Conservation (phyloP, 2,888 invertebrate genomes). For the Tiphia femorata region DNA sequence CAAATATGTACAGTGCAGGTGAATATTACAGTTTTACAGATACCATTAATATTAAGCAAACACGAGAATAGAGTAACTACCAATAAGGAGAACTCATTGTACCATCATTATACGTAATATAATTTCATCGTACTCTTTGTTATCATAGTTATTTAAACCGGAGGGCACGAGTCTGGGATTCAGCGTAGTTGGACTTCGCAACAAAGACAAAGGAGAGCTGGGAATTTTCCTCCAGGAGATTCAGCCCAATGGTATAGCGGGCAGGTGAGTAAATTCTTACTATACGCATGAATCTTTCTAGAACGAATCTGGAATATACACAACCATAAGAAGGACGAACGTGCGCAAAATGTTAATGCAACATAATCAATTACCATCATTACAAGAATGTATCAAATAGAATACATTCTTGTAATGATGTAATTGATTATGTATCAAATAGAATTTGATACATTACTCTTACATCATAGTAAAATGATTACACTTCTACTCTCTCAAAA, state of each 20-base stretch:
- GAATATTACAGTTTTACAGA: constrained; percentile 14
- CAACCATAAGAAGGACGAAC: too few relatives aligned
- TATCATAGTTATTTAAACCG: constrained; percentile 73
- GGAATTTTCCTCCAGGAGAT: constrained; percentile 79
- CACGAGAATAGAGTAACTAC: background rate
- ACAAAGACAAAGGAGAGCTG: constrained; percentile 75
- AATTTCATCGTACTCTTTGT: constrained; percentile 9
- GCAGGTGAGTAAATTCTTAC: constrained; percentile 75
- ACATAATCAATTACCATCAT: too few relatives aligned
- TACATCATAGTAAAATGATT: too few relatives aligned
- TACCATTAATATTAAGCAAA: background rate
- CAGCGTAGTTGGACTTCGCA: constrained; percentile 76
- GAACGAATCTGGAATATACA: too few relatives aligned
- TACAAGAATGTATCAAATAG: too few relatives aligned
- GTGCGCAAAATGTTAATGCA: too few relatives aligned
- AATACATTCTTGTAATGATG: too few relatives aligned
- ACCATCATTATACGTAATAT: background rate
- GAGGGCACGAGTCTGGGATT: constrained; percentile 80
- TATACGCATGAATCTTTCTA: too few relatives aligned
- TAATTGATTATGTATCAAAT: too few relatives aligned
- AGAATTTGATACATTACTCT: too few relatives aligned
- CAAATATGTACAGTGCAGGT: constrained; percentile 74
- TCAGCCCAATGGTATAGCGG: constrained; percentile 76
- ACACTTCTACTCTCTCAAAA: too few relatives aligned
- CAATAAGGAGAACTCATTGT: background rate